Base-by-base conservation (phyloP, 2,797 vertebrate genomes). In the Delichon dasypus region DNA sequence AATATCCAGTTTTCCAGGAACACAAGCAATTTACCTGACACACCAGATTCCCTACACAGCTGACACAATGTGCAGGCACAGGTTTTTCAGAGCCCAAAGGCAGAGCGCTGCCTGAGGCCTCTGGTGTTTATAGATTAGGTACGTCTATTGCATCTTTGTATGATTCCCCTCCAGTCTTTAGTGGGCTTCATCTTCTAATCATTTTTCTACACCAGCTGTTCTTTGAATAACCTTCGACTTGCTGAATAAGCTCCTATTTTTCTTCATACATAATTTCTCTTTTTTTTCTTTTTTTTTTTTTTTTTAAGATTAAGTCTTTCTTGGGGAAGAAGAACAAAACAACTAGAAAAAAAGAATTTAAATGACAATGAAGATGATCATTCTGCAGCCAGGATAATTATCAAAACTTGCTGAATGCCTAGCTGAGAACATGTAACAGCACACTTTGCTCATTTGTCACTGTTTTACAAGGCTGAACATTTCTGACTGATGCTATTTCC, bases 91-190 rank as follows among this genome's bases (percentile, higher is more conserved):
- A 79, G 79, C 64, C 61, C 51, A 89, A 70, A 92, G 91, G 73
- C 91, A 92, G 78, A 85, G 50, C 6, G 45, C 66, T 66, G 89
- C 74, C 73, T 5, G 25, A 94, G 88, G 90, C 88, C 78, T 50
- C 53, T 64, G 47, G 2, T 54, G 76, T 83, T 76, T 61, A 67
- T 8, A 84, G 64, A 92, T 89, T 76, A 94, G 51, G 54, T 72
- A 81, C 1, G 32, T 96, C 96, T 96, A 72, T 42, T 82, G 82
- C 91, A 87, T 88, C 89, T 94, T 88, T 95, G 78, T 87, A 76
- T 36, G 53, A 91, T 90, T 83, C 57, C 93, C 89, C 94, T 97
- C 91, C 97, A 95, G 97, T 89, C 82, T 92, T 98, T 80, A 98
- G 67, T 65, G 71, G 68, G 80, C 29, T 96, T 89, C 92, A 85